Evolutionary conservation across 2,113 vertebrate species (phyloP), one percentile per base, ranked within the genome.

Genomic region (Chionodraco myersi): DNA sequence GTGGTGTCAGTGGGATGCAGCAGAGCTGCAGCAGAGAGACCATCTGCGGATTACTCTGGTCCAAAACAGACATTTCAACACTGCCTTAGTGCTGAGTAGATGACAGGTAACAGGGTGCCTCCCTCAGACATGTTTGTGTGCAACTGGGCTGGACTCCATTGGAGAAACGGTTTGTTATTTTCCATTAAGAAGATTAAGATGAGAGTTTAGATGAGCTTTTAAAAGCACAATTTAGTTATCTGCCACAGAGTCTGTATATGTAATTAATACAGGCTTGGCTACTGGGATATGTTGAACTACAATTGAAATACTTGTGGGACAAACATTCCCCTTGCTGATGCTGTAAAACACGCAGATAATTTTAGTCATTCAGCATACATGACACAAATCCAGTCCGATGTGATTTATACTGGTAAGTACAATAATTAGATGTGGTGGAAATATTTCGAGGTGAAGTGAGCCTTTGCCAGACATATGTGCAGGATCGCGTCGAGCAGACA

Each of bases 1-100:
- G 15, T 23, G 2, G n/a, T 72, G 62, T 82, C 74, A 77, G 82
- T 82, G 64, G 85, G 89, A 82, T 66, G 84, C 72, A 66, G 65
- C 68, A 68, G 69, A 80, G 47, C 81, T 91, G 88, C 93, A 91
- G 91, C 85, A 79, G 91, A 59, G 93, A 91, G 74, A 87, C 94
- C 94, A 95, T 95, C 94, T 95, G 94, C 92, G 90, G 65, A 57
- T 78, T 70, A 63, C 65, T 86, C 72, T 57, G 48, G 60, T 91
- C 88, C 89, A 91, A 91, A 83, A 63, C 80, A 70, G 80, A 67
- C 41, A 57, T 82, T 47, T 68, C 54, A 54, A 74, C 71, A 57
- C 64, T 23, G 82, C 57, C 54, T 70, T 12, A 14, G 34, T 70
- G 54, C 54, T 60, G 82, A 83, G 15, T 77, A 73, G 80, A 87